Evolutionary conservation across 2,888 invertebrate species (phyloP).

Genomic region (Eledona agricola): DNA sequence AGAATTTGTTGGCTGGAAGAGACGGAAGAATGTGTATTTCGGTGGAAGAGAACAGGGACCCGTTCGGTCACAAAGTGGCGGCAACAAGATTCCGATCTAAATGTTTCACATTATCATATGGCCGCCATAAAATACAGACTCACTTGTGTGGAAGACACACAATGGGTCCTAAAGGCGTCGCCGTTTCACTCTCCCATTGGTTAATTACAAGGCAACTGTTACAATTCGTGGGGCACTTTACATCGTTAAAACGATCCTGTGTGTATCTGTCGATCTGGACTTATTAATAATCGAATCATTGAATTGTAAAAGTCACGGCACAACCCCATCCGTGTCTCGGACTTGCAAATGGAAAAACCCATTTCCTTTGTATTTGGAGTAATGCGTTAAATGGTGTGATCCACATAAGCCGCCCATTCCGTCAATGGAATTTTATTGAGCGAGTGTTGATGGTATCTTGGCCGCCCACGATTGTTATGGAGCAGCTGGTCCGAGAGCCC

Average conservation of each 20-base stretch:
- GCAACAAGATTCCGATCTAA: constrained; percentile 63
- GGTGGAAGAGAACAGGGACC: constrained; percentile 27
- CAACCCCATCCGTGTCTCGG: constrained; percentile 28
- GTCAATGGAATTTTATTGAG: constrained; percentile 35
- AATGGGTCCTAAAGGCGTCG: constrained; percentile 23
- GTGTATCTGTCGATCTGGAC: constrained; percentile 22
- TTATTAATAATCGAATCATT: constrained; percentile 3
- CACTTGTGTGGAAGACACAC: constrained; percentile 50
- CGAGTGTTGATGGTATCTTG: constrained; percentile 28
- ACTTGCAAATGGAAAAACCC: constrained; percentile 33
- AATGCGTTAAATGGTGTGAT: constrained; percentile 38
- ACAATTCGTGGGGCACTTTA: constrained; percentile 16
- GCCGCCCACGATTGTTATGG: constrained; percentile 35
- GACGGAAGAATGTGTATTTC: constrained; percentile 41
- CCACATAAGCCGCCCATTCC: constrained; percentile 40
- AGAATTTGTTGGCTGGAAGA: constrained; percentile 9
- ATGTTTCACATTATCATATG: constrained; percentile 63
- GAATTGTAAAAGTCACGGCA: constrained; percentile 5
- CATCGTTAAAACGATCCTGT: constrained; percentile 22
- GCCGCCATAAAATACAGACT: constrained; percentile 57
- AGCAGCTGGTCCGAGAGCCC: constrained; percentile 48
- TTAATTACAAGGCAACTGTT: constrained; percentile 20
- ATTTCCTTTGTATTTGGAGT: constrained; percentile 24
- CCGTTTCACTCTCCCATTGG: constrained; percentile 20
- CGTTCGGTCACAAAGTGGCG: constrained; percentile 53